A percentile compares a stretch with the other conserved stretches of the same genome.
Conservation (phyloP, 2,888 invertebrate species). For the Chymomyza caudatula region DNA sequence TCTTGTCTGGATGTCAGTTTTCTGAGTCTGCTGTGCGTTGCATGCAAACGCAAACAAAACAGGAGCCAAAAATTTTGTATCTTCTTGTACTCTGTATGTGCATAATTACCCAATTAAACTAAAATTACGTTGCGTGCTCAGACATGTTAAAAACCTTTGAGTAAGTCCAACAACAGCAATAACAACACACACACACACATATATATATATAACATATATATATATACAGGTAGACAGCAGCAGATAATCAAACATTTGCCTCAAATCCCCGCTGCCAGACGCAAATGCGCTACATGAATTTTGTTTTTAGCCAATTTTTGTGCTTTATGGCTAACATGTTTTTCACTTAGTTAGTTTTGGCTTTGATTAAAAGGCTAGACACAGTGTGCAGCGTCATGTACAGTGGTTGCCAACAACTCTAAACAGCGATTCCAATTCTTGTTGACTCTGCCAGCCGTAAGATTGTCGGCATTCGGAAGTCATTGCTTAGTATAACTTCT, state of each 20-base stretch:
- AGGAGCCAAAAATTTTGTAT: slow-evolving; percentile 6
- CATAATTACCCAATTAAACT: slow-evolving; percentile 79
- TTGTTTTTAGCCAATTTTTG: slow-evolving; percentile 54
- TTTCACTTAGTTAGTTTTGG: neutral
- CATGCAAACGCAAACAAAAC: slow-evolving; percentile 4
- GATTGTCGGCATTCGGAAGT: too few relatives aligned
- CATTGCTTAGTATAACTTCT: too few relatives aligned
- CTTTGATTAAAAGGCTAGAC: neutral
- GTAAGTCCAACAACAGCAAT: slow-evolving; percentile 38
- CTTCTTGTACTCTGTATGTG: slow-evolving; percentile 46
- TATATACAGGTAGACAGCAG: slow-evolving; percentile 30
- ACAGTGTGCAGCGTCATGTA: neutral
- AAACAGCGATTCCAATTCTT: too few relatives aligned
- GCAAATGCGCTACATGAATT: slow-evolving; percentile 43
- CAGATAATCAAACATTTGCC: slow-evolving; percentile 6
- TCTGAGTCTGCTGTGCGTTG: neutral
- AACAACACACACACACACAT: neutral
- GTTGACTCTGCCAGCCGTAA: too few relatives aligned
- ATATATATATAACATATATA: too few relatives aligned
- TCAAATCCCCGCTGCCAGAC: slow-evolving; percentile 12
- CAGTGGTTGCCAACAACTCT: neutral
- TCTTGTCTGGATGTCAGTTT: neutral
- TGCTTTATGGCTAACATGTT: slow-evolving; percentile 15
- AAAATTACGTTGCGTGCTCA: slow-evolving; percentile 79
- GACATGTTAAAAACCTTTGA: slow-evolving; percentile 78